A percentile compares a stretch with the other conserved stretches of the same genome.
These are phyloP conservation scores for Amazona guildingii DNA, from an alignment of 2,113 vertebrate genomes.

Conservation along the genomic window DNA sequence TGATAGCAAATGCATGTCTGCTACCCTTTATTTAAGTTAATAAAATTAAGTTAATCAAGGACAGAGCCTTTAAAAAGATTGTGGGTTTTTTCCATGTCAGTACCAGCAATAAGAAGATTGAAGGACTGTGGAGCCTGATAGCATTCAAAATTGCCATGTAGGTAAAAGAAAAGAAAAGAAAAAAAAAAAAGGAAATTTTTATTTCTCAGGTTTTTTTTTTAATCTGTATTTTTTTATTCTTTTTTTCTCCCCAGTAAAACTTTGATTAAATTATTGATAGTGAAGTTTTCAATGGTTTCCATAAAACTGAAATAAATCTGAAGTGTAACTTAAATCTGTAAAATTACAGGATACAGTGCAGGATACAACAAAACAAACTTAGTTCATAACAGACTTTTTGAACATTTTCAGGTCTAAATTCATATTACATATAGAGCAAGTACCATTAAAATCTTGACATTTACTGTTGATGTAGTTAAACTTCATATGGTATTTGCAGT, in stretches of 20 bases:
- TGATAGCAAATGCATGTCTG: not conserved
- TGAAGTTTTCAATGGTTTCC: not conserved
- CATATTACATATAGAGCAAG: not conserved
- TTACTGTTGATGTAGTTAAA: slow-evolving; percentile 52
- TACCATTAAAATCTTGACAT: slow-evolving; percentile 53
- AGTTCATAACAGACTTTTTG: not conserved
- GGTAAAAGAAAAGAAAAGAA: not conserved
- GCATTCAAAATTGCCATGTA: not conserved
- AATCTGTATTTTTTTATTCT: not conserved
- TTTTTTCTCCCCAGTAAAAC: not conserved
- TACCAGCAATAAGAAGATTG: not conserved
- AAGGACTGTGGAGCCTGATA: not conserved
- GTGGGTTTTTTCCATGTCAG: not conserved
- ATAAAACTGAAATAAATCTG: not conserved
- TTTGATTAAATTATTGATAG: not conserved
- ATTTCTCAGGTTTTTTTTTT: not conserved
- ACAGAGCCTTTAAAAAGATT: not conserved
- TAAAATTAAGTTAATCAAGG: not conserved
- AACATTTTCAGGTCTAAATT: not conserved
- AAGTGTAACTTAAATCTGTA: not conserved
- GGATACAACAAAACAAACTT: not conserved
- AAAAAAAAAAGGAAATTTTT: not conserved
- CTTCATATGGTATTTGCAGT: slow-evolving; percentile 51
- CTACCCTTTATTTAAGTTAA: not conserved
- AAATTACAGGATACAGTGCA: not conserved